These are phyloP conservation scores for Naja naja DNA, from an alignment of 2,113 vertebrate genomes.

Conservation along the genomic window DNA sequence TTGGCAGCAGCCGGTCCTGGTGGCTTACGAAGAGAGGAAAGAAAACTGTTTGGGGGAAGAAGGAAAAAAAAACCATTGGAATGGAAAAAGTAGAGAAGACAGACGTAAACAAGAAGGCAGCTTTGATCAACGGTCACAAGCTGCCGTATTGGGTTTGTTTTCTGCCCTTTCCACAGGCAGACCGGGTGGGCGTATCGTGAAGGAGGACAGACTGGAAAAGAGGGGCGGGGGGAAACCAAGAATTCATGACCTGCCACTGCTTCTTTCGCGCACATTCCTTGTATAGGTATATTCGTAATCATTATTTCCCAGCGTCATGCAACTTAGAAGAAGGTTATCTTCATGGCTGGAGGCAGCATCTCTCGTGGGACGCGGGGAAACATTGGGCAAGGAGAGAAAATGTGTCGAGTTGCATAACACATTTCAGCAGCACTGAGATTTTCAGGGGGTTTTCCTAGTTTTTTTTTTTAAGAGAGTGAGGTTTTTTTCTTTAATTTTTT, in stretches of 20 bases:
- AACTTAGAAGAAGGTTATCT: not conserved
- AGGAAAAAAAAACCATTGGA: not conserved
- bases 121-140: not conserved
- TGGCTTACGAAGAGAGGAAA: not conserved
- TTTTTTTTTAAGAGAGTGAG: not conserved
- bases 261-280: not conserved
- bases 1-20: not conserved
- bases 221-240: rapidly evolving
- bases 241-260: not conserved
- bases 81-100: not conserved
- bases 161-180: not conserved
- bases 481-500: not conserved
- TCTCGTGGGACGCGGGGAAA: not conserved
- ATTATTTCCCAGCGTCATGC: not conserved
- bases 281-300: not conserved
- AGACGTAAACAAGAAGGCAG: not conserved
- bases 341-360: not conserved
- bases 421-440: not conserved
- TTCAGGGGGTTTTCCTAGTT: not conserved
- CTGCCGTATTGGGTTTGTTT: not conserved
- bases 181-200: not conserved
- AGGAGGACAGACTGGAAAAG: not conserved
- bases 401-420: not conserved
- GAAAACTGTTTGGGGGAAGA: not conserved
- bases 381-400: not conserved